A percentile compares a stretch with the other conserved stretches of the same genome.
Evolutionary conservation across 2,113 vertebrate genomes (phyloP).

Genomic region (Menidia beryllina): DNA sequence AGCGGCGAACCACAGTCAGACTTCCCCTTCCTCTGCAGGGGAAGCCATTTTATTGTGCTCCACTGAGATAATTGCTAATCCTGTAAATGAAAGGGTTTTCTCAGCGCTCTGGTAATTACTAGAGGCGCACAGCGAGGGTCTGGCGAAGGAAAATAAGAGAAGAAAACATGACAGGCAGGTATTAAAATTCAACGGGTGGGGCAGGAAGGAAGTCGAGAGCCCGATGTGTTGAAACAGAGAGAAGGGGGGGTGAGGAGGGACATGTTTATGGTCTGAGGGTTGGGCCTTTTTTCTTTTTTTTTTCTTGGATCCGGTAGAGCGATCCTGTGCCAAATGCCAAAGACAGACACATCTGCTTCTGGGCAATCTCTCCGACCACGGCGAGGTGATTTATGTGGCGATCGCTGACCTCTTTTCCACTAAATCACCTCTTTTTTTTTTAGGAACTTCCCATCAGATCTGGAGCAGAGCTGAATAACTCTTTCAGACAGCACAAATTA

Average conservation of each 20-base stretch:
- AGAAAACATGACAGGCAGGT: conserved; percentile 83
- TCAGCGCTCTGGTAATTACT: conserved; percentile 81
- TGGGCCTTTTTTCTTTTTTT: conserved; percentile 44
- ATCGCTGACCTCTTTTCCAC: conserved; percentile 66
- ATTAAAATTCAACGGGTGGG: conserved; percentile 82
- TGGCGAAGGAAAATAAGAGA: conserved; percentile 58
- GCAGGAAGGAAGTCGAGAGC: conserved; percentile 82
- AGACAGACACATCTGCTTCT: conserved; percentile 74
- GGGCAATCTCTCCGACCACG: conserved; percentile 58
- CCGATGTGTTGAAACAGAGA: conserved; percentile 82
- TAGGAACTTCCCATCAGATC: conserved; percentile 69
- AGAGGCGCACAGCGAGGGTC: conserved; percentile 78
- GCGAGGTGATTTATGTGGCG: conserved; percentile 73
- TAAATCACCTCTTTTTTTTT: conserved; percentile 63
- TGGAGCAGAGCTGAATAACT: conserved; percentile 69
- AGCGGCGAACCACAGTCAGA: conserved; percentile 73
- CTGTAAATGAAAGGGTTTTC: conserved; percentile 83
- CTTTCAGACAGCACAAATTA: conserved; percentile 74
- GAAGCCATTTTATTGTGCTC: conserved; percentile 81
- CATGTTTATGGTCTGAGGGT: conserved; percentile 77
- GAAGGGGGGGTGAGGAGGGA: conserved; percentile 75
- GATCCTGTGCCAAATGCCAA: conserved; percentile 58
- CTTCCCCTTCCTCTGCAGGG: conserved; percentile 80
- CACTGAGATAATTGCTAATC: conserved; percentile 82
- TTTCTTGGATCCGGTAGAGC: conserved; percentile 54